These are phyloP conservation scores for Molossus alvarezi DNA, from an alignment of 2,797 vertebrate genomes.

Conservation along the genomic window DNA sequence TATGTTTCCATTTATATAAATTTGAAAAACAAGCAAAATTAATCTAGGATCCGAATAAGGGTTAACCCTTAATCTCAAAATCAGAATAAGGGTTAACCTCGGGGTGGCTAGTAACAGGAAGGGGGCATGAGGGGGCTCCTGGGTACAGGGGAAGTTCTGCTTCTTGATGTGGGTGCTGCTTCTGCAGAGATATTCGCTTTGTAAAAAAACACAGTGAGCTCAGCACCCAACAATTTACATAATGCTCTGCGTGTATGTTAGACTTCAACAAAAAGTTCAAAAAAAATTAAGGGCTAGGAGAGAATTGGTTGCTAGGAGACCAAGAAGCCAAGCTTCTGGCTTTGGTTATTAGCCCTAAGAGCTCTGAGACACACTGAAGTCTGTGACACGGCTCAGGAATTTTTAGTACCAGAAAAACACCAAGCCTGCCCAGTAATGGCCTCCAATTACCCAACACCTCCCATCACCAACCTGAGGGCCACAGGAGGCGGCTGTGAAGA, in stretches of 20 bases:
- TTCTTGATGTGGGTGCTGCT: not conserved
- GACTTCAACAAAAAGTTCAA: constrained; percentile 70
- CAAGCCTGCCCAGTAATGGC: not conserved
- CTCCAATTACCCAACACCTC: not conserved
- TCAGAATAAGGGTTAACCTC: not conserved
- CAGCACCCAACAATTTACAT: not conserved
- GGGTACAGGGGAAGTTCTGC: not conserved
- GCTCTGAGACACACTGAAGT: not conserved
- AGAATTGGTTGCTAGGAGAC: constrained; percentile 81
- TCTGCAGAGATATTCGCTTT: not conserved
- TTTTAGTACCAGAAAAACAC: not conserved
- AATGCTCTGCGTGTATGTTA: constrained; percentile 36
- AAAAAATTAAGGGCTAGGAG: constrained; percentile 19
- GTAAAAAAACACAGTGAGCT: not conserved
- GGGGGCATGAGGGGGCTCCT: not conserved
- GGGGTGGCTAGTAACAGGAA: not conserved
- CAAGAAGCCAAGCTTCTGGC: constrained; percentile 60
- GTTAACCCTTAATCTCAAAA: not conserved
- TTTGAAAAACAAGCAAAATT: not conserved
- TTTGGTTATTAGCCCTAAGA: constrained; percentile 42
- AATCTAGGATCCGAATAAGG: not conserved
- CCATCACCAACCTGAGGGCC: rapidly evolving
- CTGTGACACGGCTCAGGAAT: not conserved
- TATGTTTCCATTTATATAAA: not conserved
- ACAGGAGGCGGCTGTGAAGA: not conserved